phyloP scores from a whole-genome alignment of 2,797 vertebrate genomes.

The Pteronotus mesoamericanus region DNA sequence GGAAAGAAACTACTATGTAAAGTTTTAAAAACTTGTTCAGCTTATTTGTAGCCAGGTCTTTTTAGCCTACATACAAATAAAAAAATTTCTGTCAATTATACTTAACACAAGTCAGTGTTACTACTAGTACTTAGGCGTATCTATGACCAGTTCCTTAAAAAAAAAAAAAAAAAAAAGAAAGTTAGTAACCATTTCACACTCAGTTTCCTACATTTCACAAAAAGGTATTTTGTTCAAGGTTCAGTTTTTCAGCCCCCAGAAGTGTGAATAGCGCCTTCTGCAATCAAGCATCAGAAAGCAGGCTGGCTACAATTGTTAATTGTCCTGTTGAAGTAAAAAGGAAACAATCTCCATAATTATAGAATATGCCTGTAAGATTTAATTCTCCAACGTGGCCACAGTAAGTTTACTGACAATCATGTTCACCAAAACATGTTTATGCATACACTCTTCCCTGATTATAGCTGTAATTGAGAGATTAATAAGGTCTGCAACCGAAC shows the following conservation, averaged over 20 bases:
- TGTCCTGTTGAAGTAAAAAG: conserved; percentile 43
- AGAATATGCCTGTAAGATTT: conserved; percentile 36
- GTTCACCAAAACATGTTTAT: conserved; percentile 35
- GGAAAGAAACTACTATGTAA: not conserved
- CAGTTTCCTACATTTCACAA: conserved; percentile 35
- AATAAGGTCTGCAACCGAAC: conserved; percentile 38
- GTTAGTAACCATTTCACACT: conserved; percentile 36
- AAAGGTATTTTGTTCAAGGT: conserved; percentile 32
- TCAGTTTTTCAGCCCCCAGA: conserved; percentile 14
- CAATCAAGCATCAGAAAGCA: conserved; percentile 24
- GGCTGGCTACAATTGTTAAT: conserved; percentile 18
- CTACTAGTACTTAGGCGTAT: not conserved
- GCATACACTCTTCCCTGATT: conserved; percentile 33
- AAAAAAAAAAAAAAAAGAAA: conserved; percentile 18
- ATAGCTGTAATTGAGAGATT: conserved; percentile 45
- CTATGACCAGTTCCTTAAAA: not conserved
- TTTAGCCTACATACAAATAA: not conserved
- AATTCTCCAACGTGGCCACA: conserved; percentile 47
- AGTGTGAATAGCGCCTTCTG: conserved; percentile 35
- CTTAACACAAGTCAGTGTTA: not conserved
- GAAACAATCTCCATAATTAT: conserved; percentile 35
- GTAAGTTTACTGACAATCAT: conserved; percentile 45
- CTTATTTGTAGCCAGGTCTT: not conserved
- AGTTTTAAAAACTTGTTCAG: not conserved
- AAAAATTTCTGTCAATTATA: not conserved